Evolutionary conservation across 1,140 invertebrate genomes (phyloP), one percentile per base, ranked within the genome.

Genomic region (Neodiprion virginianus): DNA sequence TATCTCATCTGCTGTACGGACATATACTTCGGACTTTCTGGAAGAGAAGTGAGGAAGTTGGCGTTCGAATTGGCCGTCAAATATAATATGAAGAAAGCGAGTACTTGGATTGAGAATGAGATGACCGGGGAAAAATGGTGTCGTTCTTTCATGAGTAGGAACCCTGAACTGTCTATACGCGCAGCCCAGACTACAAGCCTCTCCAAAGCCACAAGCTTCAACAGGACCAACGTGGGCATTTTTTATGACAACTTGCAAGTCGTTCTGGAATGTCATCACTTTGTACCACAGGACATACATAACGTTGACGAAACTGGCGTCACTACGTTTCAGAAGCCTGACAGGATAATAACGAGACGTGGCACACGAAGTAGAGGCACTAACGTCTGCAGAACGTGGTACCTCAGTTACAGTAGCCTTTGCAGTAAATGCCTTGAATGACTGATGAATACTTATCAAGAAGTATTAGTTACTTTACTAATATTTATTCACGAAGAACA

Each of bases 251-350:
- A 80, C 66, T 73, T 80, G n/a, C 68, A 79, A 70, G 48, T 12
- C 10, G 47, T 81, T 14, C 17, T 76, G 72, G 67, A 68, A 21
- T 23, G 74, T 61, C 23, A 74, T 61, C 68, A 76, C 8, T 81
- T 83, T 70, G 4, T 48, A 21, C 23, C 76, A 10, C 72, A 75
- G 23, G 66, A 71, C 76, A 88, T 90, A 67, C 88, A 78, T 73
- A 89, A 89, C 79, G 78, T 88, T 47, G 89, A 90, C 80, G 90
- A 90, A 79, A 90, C 87, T 7, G 89, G 88, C 17, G 77, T 89
- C 61, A 87, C 85, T 50, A 89, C 88, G 12, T 87, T 90, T 4
- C 82, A 84, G 47, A 81, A 81, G 69, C 82, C 84, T 28, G 65
- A 76, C 28, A 86, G 82, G 73, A 80, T 90, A 67, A 79, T 90